Evolutionary conservation across 2,113 vertebrate genomes (phyloP).

Genomic region (Brachypteracias leptosomus): DNA sequence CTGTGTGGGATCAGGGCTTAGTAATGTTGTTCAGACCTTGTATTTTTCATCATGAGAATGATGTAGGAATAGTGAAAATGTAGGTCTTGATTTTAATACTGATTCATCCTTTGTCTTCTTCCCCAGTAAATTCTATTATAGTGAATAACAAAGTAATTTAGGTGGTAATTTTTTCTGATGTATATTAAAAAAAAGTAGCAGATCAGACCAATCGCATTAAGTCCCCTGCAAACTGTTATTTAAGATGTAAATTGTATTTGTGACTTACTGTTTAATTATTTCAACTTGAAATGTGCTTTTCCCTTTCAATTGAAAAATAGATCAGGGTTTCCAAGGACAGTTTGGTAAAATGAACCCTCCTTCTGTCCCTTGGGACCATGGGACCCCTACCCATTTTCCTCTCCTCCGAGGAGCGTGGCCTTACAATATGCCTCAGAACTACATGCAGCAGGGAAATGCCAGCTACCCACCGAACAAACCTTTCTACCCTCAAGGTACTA

Average conservation of each 20-base stretch:
- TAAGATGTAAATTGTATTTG: conserved; percentile 63
- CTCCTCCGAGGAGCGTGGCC: conserved; percentile 91
- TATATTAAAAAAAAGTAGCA: neutral
- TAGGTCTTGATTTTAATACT: conserved; percentile 8
- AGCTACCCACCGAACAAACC: conserved; percentile 89
- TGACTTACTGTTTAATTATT: conserved; percentile 62
- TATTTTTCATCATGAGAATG: neutral
- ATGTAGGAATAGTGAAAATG: neutral
- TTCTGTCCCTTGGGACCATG: conserved; percentile 89
- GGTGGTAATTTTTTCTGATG: neutral
- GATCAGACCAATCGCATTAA: neutral
- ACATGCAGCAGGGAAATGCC: conserved; percentile 90
- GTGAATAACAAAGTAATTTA: conserved; percentile 27
- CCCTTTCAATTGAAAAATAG: conserved; percentile 78
- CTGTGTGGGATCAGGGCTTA: neutral
- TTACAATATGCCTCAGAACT: conserved; percentile 92
- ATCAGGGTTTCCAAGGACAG: conserved; percentile 86
- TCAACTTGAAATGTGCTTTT: conserved; percentile 68
- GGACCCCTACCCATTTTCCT: conserved; percentile 82
- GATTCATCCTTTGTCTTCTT: conserved; percentile 9
- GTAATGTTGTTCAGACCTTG: neutral
- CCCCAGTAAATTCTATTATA: neutral
- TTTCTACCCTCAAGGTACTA: conserved; percentile 88
- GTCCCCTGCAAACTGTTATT: conserved; percentile 51
- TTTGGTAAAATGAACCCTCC: conserved; percentile 84